Evolutionary conservation across 2,113 vertebrate genomes (phyloP), one percentile per base, ranked within the genome.

Genomic region (Plotosus lineatus): DNA sequence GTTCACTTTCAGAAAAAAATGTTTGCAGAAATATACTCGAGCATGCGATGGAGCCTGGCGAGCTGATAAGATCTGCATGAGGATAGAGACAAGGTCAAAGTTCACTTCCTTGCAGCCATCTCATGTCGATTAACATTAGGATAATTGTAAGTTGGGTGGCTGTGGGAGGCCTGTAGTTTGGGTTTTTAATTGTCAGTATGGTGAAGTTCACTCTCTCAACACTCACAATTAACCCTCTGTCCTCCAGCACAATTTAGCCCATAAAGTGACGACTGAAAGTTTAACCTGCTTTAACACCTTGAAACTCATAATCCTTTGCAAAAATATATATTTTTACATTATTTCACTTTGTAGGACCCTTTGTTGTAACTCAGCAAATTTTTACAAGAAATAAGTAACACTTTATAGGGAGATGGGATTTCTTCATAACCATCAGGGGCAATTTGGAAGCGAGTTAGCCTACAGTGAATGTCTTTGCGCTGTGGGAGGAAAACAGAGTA

Each of bases 91-190:
- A 78, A 89, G 86, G 89, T 83, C 86, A 93, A 92, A 94, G 90
- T 89, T 87, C 90, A 90, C 85, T 87, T 88, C 88, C 90, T 91
- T 51, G 82, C 81, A 88, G 90, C 88, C 91, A 90, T 87, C 87
- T 87, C 60, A 74, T 88, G 89, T 81, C n/a, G 84, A 93, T 94
- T 94, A 93, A 90, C 91, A 93, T 94, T 91, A 90, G 89, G 90
- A 86, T 93, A 95, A 94, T 94, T 91, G 91, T 86, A 90, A 91
- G 90, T 91, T 92, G 91, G 83, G 82, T 90, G 90, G 87, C 89
- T 86, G 83, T 87, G 88, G 90, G 84, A 93, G 79, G 66, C 48
- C 65, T 77, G 53, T 12, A 10, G 79, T 44, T 77, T 71, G 77
- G 61, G 83, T 86, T 90, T 91, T 91, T 83, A 83, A 85, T 80